Conservation (phyloP, 2,888 invertebrate species). For the Eugnorisma glareosa region DNA sequence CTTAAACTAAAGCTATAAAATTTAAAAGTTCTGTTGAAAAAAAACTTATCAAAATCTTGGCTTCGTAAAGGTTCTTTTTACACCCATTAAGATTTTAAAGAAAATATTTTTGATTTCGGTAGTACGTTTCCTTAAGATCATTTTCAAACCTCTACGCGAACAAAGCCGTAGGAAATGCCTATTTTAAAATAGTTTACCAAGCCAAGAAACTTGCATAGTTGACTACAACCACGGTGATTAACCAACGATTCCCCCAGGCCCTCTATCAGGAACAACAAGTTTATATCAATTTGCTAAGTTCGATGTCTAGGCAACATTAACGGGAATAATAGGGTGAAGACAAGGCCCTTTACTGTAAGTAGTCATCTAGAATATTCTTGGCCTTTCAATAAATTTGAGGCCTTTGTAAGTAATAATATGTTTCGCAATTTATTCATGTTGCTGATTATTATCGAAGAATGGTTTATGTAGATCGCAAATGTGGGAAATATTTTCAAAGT, state of each 20-base stretch:
- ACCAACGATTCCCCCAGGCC: slow-evolving; percentile 36
- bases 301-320: slow-evolving; percentile 43
- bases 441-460: slow-evolving; percentile 18
- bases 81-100: background rate
- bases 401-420: slow-evolving; percentile 17
- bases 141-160: background rate
- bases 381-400: slow-evolving; percentile 40
- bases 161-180: background rate
- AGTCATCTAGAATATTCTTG: slow-evolving; percentile 26
- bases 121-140: background rate
- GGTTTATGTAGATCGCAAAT: slow-evolving; percentile 20
- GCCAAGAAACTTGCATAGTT: slow-evolving; percentile 39
- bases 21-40: too few species aligned
- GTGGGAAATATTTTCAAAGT: slow-evolving; percentile 8
- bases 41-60: too few species aligned
- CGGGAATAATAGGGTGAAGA: slow-evolving; percentile 47
- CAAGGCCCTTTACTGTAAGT: slow-evolving; percentile 14
- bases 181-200: slow-evolving; percentile 22
- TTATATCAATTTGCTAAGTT: slow-evolving; percentile 60
- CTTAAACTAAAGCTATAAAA: too few species aligned
- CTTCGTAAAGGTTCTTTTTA: too few species aligned
- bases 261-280: slow-evolving; percentile 51
- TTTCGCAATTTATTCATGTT: slow-evolving; percentile 34
- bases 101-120: background rate
- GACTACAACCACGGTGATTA: slow-evolving; percentile 53